Evolutionary conservation across 2,888 invertebrate genomes (phyloP).

Genomic region (Agrenia bidenticulata): DNA sequence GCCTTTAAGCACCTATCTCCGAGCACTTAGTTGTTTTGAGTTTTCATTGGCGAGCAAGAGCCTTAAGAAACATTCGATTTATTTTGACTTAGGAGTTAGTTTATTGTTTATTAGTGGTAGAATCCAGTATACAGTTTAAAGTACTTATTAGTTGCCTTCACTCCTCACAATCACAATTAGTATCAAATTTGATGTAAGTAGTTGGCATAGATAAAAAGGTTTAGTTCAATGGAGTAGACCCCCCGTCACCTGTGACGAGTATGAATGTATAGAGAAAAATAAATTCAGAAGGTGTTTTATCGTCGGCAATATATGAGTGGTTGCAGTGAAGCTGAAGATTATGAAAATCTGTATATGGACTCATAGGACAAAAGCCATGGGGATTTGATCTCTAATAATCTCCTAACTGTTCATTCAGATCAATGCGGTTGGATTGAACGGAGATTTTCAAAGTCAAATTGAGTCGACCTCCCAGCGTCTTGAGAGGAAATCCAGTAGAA

Average conservation of each 20-base stretch:
- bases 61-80: no score
- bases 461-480: slow-evolving; percentile 25
- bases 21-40: no score
- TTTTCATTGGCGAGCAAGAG: no score
- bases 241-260: slow-evolving; percentile 1
- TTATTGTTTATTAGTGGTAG: no score
- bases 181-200: no score
- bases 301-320: background rate
- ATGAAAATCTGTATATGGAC: background rate
- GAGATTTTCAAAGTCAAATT: slow-evolving; percentile 20
- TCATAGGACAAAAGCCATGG: slow-evolving; percentile 3
- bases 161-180: no score
- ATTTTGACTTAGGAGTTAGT: no score
- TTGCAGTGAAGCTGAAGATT: background rate
- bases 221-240: background rate
- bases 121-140: no score
- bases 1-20: no score
- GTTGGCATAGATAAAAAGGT: background rate
- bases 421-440: slow-evolving; percentile 20
- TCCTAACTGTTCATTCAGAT: slow-evolving; percentile 15
- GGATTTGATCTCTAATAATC: slow-evolving; percentile 18
- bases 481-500: slow-evolving; percentile 21
- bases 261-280: background rate
- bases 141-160: no score
- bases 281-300: slow-evolving; percentile 10